phyloP scores from a whole-genome alignment of 1,140 invertebrate genomes.

The Ruditapes philippinarum region DNA sequence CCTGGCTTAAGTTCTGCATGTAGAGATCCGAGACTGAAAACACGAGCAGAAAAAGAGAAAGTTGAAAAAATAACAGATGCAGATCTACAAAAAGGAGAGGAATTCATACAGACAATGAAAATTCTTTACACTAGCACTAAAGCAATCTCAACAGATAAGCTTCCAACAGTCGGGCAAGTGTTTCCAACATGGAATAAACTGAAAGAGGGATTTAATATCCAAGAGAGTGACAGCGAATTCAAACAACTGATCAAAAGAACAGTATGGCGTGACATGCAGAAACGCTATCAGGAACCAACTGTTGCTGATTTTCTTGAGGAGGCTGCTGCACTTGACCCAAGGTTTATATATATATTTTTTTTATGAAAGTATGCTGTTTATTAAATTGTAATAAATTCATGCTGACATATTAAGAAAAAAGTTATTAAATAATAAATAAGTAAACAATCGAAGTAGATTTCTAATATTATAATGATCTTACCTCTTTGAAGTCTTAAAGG shows the following conservation, averaged over 20 bases:
- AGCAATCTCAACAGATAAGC: not conserved
- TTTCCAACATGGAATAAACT: slow-evolving; percentile 24
- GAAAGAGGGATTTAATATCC: not conserved
- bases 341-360: not conserved
- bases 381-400: not conserved
- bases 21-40: not conserved
- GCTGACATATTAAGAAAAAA: too few species aligned
- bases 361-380: too few species aligned
- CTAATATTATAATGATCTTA: not conserved
- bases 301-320: not conserved
- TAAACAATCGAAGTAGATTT: not conserved
- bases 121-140: not conserved
- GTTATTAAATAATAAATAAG: too few species aligned
- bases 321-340: not conserved
- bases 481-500: not conserved
- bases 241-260: not conserved
- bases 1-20: slow-evolving; percentile 3
- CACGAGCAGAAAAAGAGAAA: not conserved
- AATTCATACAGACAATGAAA: not conserved
- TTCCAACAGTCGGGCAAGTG: slow-evolving; percentile 12
- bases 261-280: slow-evolving; percentile 4
- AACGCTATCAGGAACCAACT: not conserved
- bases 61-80: not conserved
- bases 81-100: not conserved
- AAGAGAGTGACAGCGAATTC: not conserved